Evolutionary conservation across 2,888 invertebrate species (phyloP).

Genomic region (Ochropacha duplaris): DNA sequence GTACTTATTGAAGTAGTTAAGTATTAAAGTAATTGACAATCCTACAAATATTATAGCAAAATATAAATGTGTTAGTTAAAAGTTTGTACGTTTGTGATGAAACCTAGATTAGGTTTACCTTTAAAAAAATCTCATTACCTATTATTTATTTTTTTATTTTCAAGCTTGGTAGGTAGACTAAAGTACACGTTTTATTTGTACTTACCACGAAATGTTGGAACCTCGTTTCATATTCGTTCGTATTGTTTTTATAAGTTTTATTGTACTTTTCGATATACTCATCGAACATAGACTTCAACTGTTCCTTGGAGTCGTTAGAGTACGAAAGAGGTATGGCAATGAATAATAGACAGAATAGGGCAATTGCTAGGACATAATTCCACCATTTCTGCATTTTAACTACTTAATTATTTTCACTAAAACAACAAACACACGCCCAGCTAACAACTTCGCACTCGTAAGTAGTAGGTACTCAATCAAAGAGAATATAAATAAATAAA

Average conservation of each 20-base stretch:
- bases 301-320: slow-evolving; percentile 37
- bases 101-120: too few species aligned
- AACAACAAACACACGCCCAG: slow-evolving; percentile 21
- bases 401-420: slow-evolving; percentile 17
- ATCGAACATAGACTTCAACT: slow-evolving; percentile 67
- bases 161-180: too few species aligned
- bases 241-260: slow-evolving; percentile 76
- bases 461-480: too few species aligned
- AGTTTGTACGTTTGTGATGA: too few species aligned
- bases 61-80: too few species aligned
- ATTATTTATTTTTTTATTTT: too few species aligned
- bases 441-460: slow-evolving; percentile 8
- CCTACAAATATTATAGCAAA: too few species aligned
- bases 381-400: slow-evolving; percentile 68
- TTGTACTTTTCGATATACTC: slow-evolving; percentile 79
- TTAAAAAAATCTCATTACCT: too few species aligned
- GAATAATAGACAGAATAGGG: slow-evolving; percentile 62
- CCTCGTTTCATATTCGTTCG: slow-evolving; percentile 74
- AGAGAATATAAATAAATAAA: too few species aligned
- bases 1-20: too few species aligned
- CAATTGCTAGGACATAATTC: slow-evolving; percentile 63
- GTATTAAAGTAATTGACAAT: not conserved
- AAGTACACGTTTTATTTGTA: slow-evolving; percentile 6
- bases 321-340: slow-evolving; percentile 63
- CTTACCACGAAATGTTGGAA: slow-evolving; percentile 81